Percentiles rank a stretch among this genome's conserved stretches.
phyloP scores from a whole-genome alignment of 2,888 invertebrate species.

The Hipparchia semele region DNA sequence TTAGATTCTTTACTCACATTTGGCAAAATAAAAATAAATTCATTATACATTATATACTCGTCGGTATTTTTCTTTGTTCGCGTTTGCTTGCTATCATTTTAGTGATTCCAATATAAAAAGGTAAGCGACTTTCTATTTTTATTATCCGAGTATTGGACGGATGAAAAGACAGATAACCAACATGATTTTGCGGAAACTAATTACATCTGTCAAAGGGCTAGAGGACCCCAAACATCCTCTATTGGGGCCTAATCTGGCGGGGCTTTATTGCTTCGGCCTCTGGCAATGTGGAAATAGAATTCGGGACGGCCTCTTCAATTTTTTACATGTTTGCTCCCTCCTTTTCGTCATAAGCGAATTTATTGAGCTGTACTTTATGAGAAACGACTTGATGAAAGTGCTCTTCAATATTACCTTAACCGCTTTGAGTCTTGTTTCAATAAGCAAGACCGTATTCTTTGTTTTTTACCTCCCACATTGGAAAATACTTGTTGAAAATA shows the following conservation, averaged over 20 bases:
- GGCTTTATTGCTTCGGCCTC: constrained; percentile 58
- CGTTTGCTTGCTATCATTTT: constrained; percentile 3
- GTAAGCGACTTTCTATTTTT: not conserved
- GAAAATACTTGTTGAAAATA: constrained; percentile 44
- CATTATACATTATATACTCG: too few species aligned
- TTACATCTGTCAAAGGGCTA: constrained; percentile 47
- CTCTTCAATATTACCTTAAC: constrained; percentile 57
- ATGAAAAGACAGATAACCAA: not conserved
- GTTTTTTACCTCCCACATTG: constrained; percentile 48
- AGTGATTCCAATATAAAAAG: constrained; percentile 1
- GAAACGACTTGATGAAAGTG: constrained; percentile 53
- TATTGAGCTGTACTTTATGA: constrained; percentile 53
- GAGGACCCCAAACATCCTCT: constrained; percentile 61
- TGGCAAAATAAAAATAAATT: too few species aligned
- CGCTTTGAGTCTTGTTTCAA: constrained; percentile 49
- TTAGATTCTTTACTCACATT: too few species aligned
- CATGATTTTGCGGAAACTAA: constrained; percentile 41
- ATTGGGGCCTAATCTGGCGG: constrained; percentile 62
- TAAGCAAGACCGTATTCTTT: constrained; percentile 51
- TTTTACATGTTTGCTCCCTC: constrained; percentile 47
- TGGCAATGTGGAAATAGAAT: constrained; percentile 52
- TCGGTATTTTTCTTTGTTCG: constrained; percentile 3
- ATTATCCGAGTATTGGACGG: not conserved
- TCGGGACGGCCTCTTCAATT: constrained; percentile 47
- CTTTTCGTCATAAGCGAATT: constrained; percentile 53